Base-by-base conservation (phyloP, 2,888 invertebrate genomes). In the Aplocera efformata region DNA sequence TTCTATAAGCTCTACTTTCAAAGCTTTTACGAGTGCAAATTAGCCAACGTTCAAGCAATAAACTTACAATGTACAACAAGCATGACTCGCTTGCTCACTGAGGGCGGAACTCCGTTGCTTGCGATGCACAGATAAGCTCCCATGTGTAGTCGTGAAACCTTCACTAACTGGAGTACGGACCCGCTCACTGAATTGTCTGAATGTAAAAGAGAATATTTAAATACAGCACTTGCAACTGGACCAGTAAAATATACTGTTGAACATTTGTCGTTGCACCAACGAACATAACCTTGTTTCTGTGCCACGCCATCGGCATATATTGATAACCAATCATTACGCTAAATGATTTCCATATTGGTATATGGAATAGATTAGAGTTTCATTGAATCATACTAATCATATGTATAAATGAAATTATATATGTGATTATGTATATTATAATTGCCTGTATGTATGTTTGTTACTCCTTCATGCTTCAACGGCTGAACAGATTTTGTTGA, bases 11-110 rank as follows among this genome's bases (percentile, higher is more conserved):
- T 13, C 7, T 27, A 32, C 4, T 37, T n/a, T 32, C 11, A 32
- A 32, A 39, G 32, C 32, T 24, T 11, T 26, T 27, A 35, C n/a
- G 25, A 27, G 17, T 10, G 24, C 11, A 39, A 34, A 38, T 43
- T 27, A 34, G 21, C 23, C 32, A 32, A 24, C 9, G 29, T 7
- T 35, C 10, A 4, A 17, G 27, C 24, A 28, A 23, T 40, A 33
- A 36, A 79, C 95, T 93, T 89, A 95, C 95, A 96, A 78, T 95
- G 94, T 51, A 95, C 94, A 65, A 93, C 92, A 60, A 94, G 91
- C 91, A 92, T 93, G 63, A 94, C 93, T 55, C 94, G 88, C 74
- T 94, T 94, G 89, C 94, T 94, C 70, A 94, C 93, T 40, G 93
- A 92, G 32, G 94, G 94, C 33, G 94, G 94, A 21, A 95, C 93